Conservation (phyloP, 2,113 vertebrate genomes). For the Asarcornis scutulata region DNA sequence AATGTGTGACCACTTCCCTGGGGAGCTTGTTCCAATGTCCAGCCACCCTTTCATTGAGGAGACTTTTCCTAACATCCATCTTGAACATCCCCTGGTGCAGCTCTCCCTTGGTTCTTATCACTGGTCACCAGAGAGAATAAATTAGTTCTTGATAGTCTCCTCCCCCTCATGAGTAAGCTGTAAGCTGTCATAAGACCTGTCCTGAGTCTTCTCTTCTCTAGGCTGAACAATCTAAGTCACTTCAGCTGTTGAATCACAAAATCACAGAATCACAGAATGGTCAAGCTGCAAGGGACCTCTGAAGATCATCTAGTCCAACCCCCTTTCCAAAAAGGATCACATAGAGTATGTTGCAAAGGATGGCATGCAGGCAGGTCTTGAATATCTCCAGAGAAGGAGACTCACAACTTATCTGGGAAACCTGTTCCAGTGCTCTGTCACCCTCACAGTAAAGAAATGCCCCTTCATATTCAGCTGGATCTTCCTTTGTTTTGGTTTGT, state of each 20-base stretch:
- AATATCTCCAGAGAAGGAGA: background rate
- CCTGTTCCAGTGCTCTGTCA: too few relatives aligned
- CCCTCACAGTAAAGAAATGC: too few relatives aligned
- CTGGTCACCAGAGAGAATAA: background rate
- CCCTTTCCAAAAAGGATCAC: background rate
- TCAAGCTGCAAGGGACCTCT: background rate
- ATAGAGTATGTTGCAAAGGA: background rate
- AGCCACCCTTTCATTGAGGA: background rate
- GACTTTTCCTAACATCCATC: background rate
- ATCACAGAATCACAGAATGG: too few relatives aligned
- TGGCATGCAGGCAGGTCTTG: rapidly evolving
- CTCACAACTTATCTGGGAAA: too few relatives aligned
- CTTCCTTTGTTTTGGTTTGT: too few relatives aligned
- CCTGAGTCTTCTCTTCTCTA: background rate
- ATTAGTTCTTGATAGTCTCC: too few relatives aligned
- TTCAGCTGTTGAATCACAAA: background rate
- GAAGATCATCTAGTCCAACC: background rate
- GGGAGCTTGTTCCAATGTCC: too few relatives aligned
- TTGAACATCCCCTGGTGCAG: background rate
- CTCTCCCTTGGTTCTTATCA: background rate
- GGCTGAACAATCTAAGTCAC: background rate
- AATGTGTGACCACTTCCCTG: background rate
- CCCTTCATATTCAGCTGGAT: too few relatives aligned
- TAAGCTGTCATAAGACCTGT: background rate
- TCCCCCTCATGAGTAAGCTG: background rate